Percentiles rank a stretch among this genome's conserved stretches.
These are phyloP conservation scores for Dysmachus trigonus DNA, from an alignment of 2,888 invertebrate genomes.

Conservation along the genomic window DNA sequence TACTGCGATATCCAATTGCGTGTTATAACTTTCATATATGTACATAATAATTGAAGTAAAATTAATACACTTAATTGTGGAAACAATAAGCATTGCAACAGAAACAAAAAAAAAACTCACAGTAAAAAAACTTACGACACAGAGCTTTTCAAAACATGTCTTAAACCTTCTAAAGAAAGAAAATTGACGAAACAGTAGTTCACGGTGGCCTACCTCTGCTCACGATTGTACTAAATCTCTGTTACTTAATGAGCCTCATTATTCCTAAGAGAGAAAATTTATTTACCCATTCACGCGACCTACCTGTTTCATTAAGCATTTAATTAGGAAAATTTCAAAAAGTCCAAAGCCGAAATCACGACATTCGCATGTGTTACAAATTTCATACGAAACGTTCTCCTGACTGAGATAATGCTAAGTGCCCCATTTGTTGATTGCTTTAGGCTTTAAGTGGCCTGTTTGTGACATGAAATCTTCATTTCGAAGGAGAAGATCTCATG, in stretches of 20 bases:
- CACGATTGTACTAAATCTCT: neutral
- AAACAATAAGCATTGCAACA: neutral
- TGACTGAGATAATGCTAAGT: neutral
- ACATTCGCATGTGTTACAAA: neutral
- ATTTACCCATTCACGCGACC: neutral
- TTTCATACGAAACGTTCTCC: neutral
- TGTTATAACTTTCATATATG: too few species aligned
- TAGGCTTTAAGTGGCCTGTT: neutral
- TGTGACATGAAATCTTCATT: constrained; percentile 13
- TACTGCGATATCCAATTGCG: too few species aligned
- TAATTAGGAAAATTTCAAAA: neutral
- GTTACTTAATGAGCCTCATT: neutral
- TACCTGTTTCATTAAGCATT: neutral
- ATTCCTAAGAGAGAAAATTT: neutral
- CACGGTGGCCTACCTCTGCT: neutral
- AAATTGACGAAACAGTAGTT: neutral
- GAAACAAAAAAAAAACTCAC: neutral
- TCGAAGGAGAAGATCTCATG: neutral
- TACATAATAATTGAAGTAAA: too few species aligned
- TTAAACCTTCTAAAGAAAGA: neutral
- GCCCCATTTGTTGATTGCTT: neutral
- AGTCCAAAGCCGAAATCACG: neutral
- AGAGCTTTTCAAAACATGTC: neutral
- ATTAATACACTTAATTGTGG: too few species aligned
- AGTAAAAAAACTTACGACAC: neutral